Percentiles rank a stretch among this genome's conserved stretches.
phyloP scores from a whole-genome alignment of 2,888 invertebrate genomes.

The Ornithoptera alexandrae region DNA sequence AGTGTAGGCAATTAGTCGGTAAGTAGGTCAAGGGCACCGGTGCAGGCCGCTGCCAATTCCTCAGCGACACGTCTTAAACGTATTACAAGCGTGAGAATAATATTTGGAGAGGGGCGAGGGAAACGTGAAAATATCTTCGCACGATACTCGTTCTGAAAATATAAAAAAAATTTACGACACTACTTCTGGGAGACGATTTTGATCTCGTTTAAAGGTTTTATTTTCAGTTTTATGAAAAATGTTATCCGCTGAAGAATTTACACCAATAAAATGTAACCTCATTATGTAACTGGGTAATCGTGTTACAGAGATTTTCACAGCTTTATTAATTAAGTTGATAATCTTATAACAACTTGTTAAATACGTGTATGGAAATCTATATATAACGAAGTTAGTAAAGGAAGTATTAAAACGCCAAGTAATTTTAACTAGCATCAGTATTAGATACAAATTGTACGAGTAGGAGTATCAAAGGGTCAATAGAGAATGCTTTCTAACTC shows the following conservation, averaged over 20 bases:
- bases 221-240: not conserved
- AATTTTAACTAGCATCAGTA: too few relatives aligned
- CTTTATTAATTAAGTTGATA: too few relatives aligned
- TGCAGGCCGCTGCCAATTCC: slow-evolving; percentile 47
- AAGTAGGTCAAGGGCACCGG: slow-evolving; percentile 66
- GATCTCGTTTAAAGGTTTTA: not conserved
- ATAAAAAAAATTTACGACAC: slow-evolving; percentile 4
- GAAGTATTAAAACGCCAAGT: too few relatives aligned
- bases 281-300: not conserved
- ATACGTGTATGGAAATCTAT: too few relatives aligned
- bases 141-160: not conserved
- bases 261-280: not conserved
- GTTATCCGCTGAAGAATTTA: not conserved
- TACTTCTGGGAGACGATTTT: not conserved
- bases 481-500: too few relatives aligned
- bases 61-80: not conserved
- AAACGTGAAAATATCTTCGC: slow-evolving; percentile 6
- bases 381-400: too few relatives aligned
- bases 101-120: not conserved
- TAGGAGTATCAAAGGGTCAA: too few relatives aligned
- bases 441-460: too few relatives aligned
- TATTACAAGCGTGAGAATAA: slow-evolving; percentile 1
- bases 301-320: not conserved
- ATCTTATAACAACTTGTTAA: too few relatives aligned
- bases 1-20: slow-evolving; percentile 48